phyloP scores from a whole-genome alignment of 2,888 invertebrate genomes.

The Ischnus inquisitorius region DNA sequence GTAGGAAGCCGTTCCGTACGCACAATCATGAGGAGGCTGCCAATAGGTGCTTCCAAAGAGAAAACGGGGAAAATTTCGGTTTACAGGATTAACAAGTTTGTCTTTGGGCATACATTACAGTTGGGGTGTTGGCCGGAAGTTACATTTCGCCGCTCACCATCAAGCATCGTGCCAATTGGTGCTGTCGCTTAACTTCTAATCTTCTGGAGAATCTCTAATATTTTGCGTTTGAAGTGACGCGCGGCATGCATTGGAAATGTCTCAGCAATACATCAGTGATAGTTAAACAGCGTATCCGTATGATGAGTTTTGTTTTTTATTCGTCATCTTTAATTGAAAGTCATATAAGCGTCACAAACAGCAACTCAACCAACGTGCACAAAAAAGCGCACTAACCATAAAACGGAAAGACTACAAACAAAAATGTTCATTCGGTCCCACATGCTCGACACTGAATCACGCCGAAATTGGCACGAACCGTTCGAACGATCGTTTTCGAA shows the following conservation, averaged over 20 bases:
- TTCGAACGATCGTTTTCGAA: conserved; percentile 57
- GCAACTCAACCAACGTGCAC: background rate
- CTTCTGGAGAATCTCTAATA: no score
- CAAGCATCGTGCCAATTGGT: no score
- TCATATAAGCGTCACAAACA: background rate
- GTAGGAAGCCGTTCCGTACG: background rate
- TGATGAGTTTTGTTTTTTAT: background rate
- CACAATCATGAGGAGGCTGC: background rate
- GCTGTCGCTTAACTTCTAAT: no score
- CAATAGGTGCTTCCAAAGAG: background rate
- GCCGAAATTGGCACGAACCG: conserved; percentile 61
- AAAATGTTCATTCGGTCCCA: conserved; percentile 22
- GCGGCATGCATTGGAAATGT: no score
- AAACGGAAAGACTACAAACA: conserved; percentile 16
- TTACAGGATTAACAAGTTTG: background rate
- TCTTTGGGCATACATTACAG: background rate
- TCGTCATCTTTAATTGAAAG: background rate
- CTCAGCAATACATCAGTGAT: no score
- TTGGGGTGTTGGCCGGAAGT: no score
- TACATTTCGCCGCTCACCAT: no score
- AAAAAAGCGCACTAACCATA: conserved; percentile 20
- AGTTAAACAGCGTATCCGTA: no score
- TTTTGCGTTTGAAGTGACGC: no score
- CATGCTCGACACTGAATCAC: conserved; percentile 56
- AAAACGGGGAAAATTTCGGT: background rate